Conservation (phyloP, 2,797 vertebrate genomes). For the Chiloscyllium punctatum region DNA sequence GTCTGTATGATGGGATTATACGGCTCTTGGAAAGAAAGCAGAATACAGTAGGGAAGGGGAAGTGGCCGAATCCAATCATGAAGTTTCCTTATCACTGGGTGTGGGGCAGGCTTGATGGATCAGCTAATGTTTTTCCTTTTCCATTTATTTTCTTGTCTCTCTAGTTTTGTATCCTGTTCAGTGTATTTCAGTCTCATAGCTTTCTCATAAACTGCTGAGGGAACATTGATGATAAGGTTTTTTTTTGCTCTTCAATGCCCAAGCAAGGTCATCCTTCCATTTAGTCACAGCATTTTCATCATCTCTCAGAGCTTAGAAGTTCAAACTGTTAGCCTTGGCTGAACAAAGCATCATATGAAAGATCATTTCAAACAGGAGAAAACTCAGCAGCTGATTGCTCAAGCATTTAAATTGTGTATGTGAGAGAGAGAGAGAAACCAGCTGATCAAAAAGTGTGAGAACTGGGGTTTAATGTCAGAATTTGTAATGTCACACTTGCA, state of each 20-base stretch:
- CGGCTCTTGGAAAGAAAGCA: background rate
- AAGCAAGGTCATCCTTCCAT: background rate
- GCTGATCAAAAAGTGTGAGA: background rate
- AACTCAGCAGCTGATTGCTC: background rate
- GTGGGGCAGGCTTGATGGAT: background rate
- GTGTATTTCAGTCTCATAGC: background rate
- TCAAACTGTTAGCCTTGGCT: background rate
- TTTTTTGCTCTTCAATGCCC: background rate
- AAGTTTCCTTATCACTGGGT: background rate
- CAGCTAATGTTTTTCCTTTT: background rate
- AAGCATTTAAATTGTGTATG: background rate
- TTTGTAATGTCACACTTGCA: background rate
- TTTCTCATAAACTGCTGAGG: background rate
- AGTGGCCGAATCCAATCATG: background rate
- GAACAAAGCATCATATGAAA: background rate
- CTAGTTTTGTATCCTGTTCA: background rate
- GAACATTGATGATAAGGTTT: background rate
- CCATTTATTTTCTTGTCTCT: background rate
- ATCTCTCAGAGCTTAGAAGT: background rate
- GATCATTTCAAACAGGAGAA: background rate
- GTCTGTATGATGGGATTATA: background rate
- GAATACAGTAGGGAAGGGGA: background rate
- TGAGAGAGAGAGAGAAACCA: background rate
- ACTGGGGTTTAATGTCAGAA: background rate
- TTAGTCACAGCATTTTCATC: background rate